phyloP scores from a whole-genome alignment of 2,113 vertebrate species.

The Astatoreochromis straeleni region DNA sequence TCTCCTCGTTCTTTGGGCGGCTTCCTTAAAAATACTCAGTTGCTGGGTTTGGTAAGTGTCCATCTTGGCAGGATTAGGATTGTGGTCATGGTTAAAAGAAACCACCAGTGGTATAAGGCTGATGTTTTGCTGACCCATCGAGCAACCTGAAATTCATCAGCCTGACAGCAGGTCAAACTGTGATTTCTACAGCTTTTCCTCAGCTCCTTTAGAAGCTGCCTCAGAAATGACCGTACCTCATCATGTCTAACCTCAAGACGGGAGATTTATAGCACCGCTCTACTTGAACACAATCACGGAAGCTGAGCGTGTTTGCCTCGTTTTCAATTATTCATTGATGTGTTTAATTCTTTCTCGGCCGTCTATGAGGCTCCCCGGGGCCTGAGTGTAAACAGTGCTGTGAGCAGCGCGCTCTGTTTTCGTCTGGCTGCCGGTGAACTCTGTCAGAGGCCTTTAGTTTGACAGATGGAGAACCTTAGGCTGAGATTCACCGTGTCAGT shows the following conservation, averaged over 20 bases:
- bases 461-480: conserved; percentile 35
- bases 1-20: not conserved
- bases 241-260: not conserved
- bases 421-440: conserved; percentile 18
- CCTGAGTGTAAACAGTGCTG: not conserved
- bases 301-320: not conserved
- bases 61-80: not conserved
- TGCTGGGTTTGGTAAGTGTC: not conserved
- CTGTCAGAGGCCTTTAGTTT: conserved; percentile 15
- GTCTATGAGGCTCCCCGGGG: not conserved
- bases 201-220: not conserved
- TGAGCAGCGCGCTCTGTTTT: not conserved
- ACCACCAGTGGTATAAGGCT: not conserved
- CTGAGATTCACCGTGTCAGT: conserved; percentile 2
- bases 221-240: not conserved
- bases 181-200: not conserved
- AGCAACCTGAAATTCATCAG: not conserved
- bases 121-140: not conserved
- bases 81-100: not conserved
- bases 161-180: not conserved
- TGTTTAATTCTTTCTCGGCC: not conserved
- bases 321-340: not conserved
- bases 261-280: not conserved
- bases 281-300: not conserved
- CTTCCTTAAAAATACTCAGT: not conserved